Base-by-base conservation (phyloP, 2,797 vertebrate species). In the Chromis chromis region DNA sequence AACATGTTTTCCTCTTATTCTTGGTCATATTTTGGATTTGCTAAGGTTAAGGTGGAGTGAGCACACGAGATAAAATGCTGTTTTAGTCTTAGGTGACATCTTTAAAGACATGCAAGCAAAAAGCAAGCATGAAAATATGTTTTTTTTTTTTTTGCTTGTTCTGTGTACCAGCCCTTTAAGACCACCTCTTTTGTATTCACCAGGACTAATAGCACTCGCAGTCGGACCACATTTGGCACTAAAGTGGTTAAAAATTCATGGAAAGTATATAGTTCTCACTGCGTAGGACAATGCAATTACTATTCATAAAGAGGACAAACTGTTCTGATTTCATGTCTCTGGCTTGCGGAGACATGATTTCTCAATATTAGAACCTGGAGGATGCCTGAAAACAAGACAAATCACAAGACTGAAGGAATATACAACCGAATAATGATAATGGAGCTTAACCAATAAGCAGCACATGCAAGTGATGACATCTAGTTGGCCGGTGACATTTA, bases 401-500 rank as follows among this genome's bases (percentile, higher is more conserved):
- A 74, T 42, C 53, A 17, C 16, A 24, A 54, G 21, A 6, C 17
- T 31, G 19, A 57, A 63, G 2, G 64, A 71, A 55, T 57, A 74
- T 69, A 25, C n/a, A 54, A 7, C 1, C 1, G 27, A 33, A 49
- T 24, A 11, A 24, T 42, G 48, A 74, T 64, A 46, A 66, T 21
- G 49, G 16, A 64, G 40, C 62, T 81, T 66, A 71, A 70, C 27
- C 17, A 3, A 10, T 36, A 36, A 36, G 33, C 2, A 67, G 49
- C 39, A 53, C 10, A 65, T 67, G 54, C 33, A 71, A 16, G 46
- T 68, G 64, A 70, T 86, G 78, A 80, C 75, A 80, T 71, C 57
- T 67, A 65, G 65, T 64, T 73, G 54, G 50, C 62, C 22, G 13
- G 50, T 84, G 81, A 87, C 79, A 85, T 83, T 86, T 75, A 86